phyloP scores from a whole-genome alignment of 2,797 vertebrate species.

The Coccyzus lansbergi region DNA sequence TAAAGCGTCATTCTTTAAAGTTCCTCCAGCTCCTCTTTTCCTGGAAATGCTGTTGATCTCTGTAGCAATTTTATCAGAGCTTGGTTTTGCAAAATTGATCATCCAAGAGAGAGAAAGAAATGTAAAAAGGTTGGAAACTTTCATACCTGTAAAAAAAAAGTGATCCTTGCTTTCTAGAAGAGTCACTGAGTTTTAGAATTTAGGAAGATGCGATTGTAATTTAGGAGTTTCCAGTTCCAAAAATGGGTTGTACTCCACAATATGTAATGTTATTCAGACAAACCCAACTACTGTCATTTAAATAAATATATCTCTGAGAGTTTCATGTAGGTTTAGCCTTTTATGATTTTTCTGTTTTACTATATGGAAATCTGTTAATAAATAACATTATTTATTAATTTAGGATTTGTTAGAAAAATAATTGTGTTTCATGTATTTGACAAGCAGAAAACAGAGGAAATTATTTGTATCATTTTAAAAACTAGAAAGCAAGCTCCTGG shows the following conservation, averaged over 20 bases:
- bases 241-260: background rate
- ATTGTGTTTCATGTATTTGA: background rate
- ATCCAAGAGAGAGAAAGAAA: background rate
- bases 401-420: background rate
- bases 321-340: background rate
- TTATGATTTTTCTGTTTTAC: background rate
- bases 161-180: background rate
- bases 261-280: background rate
- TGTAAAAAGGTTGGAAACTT: background rate
- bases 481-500: background rate
- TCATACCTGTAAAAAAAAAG: background rate
- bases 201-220: background rate
- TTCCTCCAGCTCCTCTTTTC: background rate
- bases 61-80: background rate
- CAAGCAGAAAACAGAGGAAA: background rate
- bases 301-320: background rate
- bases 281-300: background rate
- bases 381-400: background rate
- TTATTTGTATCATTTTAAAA: background rate
- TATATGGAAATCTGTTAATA: background rate
- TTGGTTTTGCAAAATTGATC: background rate
- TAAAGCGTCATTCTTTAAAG: background rate
- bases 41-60: background rate
- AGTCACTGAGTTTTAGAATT: background rate
- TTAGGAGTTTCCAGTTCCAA: background rate